phyloP scores from a whole-genome alignment of 2,888 invertebrate genomes.

The Limnephilus auricula region DNA sequence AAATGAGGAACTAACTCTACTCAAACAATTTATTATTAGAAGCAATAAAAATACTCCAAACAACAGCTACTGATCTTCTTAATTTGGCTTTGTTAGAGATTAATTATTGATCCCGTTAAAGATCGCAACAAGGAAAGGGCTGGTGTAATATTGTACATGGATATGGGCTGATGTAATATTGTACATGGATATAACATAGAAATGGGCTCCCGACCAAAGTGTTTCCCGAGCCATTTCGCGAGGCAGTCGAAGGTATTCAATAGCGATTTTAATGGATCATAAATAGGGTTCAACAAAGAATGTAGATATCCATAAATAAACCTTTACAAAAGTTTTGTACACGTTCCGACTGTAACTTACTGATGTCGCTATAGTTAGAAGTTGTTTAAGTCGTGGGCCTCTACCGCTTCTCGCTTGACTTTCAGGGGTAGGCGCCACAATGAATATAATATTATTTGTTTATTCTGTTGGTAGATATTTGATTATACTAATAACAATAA shows the following conservation, averaged over 20 bases:
- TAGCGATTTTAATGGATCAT: conserved; percentile 41
- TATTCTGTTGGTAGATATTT: not conserved
- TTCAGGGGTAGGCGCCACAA: not conserved
- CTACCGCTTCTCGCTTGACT: conserved; percentile 32
- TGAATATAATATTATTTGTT: no score
- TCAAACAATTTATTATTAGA: not conserved
- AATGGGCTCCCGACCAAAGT: not conserved
- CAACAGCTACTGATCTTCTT: not conserved
- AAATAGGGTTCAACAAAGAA: conserved; percentile 45
- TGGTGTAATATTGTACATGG: not conserved
- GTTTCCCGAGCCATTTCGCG: not conserved
- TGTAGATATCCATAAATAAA: conserved; percentile 41
- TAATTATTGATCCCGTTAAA: not conserved
- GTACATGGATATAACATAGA: not conserved
- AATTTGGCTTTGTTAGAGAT: not conserved
- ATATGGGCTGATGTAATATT: not conserved
- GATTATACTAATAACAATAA: no score
- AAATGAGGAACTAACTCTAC: not conserved
- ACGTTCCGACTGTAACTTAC: conserved; percentile 44
- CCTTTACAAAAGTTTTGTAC: conserved; percentile 46
- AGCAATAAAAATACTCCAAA: not conserved
- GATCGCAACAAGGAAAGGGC: not conserved
- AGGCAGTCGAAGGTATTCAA: conserved; percentile 17
- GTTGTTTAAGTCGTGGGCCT: conserved; percentile 24
- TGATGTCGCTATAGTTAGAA: conserved; percentile 42